Evolutionary conservation across 1,140 invertebrate species (phyloP).

Genomic region (Drosophila sproati): DNA sequence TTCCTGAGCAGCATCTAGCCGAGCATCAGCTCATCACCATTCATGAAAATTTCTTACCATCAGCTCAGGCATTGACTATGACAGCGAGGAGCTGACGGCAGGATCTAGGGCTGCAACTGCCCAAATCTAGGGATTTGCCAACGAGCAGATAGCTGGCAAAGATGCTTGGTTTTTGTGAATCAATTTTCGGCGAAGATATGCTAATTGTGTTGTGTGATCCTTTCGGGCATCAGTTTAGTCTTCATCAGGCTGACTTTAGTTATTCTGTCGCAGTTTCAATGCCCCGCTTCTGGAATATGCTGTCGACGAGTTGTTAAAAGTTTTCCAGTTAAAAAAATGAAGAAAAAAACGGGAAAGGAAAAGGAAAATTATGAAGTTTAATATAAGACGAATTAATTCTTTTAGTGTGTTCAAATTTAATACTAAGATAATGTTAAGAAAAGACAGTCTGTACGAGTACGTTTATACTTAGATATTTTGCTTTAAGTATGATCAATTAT

Average conservation of each 20-base stretch:
- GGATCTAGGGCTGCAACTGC: slow-evolving; percentile 54
- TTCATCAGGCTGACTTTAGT: slow-evolving; percentile 90
- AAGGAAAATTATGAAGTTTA: too few relatives aligned
- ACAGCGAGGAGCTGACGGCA: slow-evolving; percentile 43
- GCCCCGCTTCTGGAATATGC: slow-evolving; percentile 91
- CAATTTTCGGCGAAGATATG: too few relatives aligned
- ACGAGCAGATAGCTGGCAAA: too few relatives aligned
- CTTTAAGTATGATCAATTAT: too few relatives aligned
- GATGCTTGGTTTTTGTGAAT: too few relatives aligned
- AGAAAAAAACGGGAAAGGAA: slow-evolving; percentile 85
- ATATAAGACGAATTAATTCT: too few relatives aligned
- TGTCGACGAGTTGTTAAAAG: slow-evolving; percentile 91
- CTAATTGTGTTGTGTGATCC: too few relatives aligned
- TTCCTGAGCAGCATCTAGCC: slow-evolving; percentile 58
- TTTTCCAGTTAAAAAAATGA: slow-evolving; percentile 94
- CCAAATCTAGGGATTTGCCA: slow-evolving; percentile 62
- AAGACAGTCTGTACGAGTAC: too few relatives aligned
- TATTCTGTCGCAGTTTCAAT: slow-evolving; percentile 93
- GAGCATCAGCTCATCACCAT: slow-evolving; percentile 68
- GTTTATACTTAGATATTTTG: too few relatives aligned
- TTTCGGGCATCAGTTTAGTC: slow-evolving; percentile 86
- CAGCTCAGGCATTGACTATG: slow-evolving; percentile 74
- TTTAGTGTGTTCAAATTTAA: too few relatives aligned
- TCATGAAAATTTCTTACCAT: slow-evolving; percentile 58
- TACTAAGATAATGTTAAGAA: too few relatives aligned